Evolutionary conservation across 2,888 invertebrate species (phyloP).

Genomic region (Tubiluchus corallicola): DNA sequence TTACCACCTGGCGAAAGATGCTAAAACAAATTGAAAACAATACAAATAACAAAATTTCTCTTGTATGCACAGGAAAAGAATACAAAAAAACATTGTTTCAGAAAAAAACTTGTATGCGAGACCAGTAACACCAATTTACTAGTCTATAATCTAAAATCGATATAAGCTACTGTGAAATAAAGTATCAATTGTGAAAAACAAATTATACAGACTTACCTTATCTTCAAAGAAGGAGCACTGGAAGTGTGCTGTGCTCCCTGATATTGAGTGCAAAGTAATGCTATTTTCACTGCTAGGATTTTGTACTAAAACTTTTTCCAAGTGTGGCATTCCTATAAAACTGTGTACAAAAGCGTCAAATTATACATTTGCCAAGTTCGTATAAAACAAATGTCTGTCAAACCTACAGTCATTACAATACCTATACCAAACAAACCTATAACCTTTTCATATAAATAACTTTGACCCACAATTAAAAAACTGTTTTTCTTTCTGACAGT

Average conservation of each 20-base stretch:
- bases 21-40: constrained; percentile 42
- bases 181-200: no score
- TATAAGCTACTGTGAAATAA: no score
- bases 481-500: no score
- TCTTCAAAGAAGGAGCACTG: constrained; percentile 92
- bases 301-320: constrained; percentile 63
- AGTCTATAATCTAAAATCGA: no score
- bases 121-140: background rate
- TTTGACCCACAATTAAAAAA: no score
- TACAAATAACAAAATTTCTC: background rate
- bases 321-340: constrained; percentile 67
- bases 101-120: background rate
- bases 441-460: no score
- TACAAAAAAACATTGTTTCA: background rate
- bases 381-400: no score
- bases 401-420: no score
- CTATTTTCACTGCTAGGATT: constrained; percentile 69
- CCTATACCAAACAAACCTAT: no score
- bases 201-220: constrained; percentile 42
- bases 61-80: no score
- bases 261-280: constrained; percentile 77
- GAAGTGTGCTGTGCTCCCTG: constrained; percentile 82
- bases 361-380: no score
- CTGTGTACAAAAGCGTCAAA: constrained; percentile 37
- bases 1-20: constrained; percentile 71